phyloP scores from a whole-genome alignment of 2,797 vertebrate species.

The Pantherophis vulpinus region DNA sequence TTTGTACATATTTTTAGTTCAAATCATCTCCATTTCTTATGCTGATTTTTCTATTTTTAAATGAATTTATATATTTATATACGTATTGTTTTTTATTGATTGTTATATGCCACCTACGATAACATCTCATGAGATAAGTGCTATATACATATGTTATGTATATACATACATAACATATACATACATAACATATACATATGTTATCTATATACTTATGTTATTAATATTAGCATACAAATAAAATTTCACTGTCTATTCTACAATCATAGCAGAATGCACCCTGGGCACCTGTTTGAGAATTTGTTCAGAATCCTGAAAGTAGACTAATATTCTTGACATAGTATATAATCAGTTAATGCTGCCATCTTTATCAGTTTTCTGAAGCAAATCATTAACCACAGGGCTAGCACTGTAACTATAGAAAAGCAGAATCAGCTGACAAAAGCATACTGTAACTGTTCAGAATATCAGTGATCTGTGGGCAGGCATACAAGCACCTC shows the following conservation, averaged over 20 bases:
- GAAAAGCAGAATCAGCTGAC: neutral
- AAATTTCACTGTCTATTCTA: neutral
- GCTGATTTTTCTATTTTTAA: neutral
- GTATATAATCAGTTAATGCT: neutral
- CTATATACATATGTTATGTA: neutral
- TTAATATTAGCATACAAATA: neutral
- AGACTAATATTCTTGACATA: neutral
- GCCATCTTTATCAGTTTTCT: neutral
- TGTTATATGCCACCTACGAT: neutral
- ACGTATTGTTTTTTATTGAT: neutral
- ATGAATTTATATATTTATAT: neutral
- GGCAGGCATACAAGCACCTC: neutral
- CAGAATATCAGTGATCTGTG: neutral
- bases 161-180: no score
- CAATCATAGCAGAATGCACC: neutral
- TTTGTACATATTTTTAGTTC: neutral
- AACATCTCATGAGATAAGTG: neutral
- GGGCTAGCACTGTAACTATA: neutral
- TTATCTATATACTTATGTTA: neutral
- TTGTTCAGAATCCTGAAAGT: neutral
- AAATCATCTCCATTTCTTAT: neutral
- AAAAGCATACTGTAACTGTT: neutral
- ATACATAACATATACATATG: no score
- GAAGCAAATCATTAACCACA: neutral
- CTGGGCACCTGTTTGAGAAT: neutral